phyloP scores from a whole-genome alignment of 2,797 vertebrate species.

The Ptychobarbus kaznakovi region DNA sequence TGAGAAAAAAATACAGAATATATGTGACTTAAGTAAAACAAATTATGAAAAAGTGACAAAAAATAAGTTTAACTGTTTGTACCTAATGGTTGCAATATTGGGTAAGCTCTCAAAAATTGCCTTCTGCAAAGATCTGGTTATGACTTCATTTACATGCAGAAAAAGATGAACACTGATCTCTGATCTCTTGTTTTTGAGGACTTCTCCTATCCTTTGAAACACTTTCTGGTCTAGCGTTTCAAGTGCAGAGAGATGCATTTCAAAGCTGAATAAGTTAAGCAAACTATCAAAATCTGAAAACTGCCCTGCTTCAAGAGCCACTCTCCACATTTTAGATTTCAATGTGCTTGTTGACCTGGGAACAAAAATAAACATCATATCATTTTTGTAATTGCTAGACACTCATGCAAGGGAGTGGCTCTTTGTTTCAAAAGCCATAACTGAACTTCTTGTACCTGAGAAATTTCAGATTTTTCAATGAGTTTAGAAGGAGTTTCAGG shows the following conservation, averaged over 20 bases:
- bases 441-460: slow-evolving; percentile 43
- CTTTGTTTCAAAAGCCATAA: background rate
- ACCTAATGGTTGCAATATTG: slow-evolving; percentile 52
- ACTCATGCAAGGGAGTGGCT: background rate
- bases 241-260: slow-evolving; percentile 40
- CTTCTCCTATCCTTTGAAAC: slow-evolving; percentile 25
- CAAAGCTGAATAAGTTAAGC: slow-evolving; percentile 42
- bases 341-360: slow-evolving; percentile 29
- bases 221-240: slow-evolving; percentile 17
- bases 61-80: background rate
- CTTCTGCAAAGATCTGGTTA: background rate
- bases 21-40: background rate
- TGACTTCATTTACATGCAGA: slow-evolving; percentile 39
- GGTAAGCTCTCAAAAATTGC: slow-evolving; percentile 35
- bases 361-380: background rate
- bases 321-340: slow-evolving; percentile 46
- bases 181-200: slow-evolving; percentile 37
- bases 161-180: slow-evolving; percentile 32
- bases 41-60: background rate
- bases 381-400: background rate
- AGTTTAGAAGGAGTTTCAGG: slow-evolving; percentile 52
- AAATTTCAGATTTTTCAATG: slow-evolving; percentile 43
- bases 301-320: slow-evolving; percentile 28
- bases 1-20: background rate
- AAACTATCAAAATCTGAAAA: slow-evolving; percentile 43